These are phyloP conservation scores for Belgica antarctica DNA, from an alignment of 2,888 invertebrate genomes.

Conservation along the genomic window DNA sequence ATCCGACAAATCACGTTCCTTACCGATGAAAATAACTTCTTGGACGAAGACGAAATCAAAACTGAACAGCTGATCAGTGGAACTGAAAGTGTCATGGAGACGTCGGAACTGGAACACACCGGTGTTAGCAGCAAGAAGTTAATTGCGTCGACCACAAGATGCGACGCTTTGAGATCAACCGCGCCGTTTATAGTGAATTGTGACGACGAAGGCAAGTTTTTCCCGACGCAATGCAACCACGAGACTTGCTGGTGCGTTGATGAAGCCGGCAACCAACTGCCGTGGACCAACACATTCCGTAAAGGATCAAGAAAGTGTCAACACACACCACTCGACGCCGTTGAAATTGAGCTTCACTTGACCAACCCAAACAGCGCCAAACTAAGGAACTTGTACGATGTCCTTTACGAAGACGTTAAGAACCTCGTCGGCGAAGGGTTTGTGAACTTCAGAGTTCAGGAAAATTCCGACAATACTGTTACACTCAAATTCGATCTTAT, in stretches of 20 bases:
- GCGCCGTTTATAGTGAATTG: slow-evolving; percentile 60
- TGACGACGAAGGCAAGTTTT: slow-evolving; percentile 67
- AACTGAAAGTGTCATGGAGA: slow-evolving; percentile 50
- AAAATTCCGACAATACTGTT: slow-evolving; percentile 57
- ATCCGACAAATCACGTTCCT: slow-evolving; percentile 65
- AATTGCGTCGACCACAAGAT: slow-evolving; percentile 53
- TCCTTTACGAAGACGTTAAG: slow-evolving; percentile 54
- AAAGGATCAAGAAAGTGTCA: slow-evolving; percentile 61
- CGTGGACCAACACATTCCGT: slow-evolving; percentile 61
- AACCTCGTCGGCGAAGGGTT: slow-evolving; percentile 56
- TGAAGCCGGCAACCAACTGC: slow-evolving; percentile 72
- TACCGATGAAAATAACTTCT: slow-evolving; percentile 54
- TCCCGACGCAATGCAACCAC: slow-evolving; percentile 70
- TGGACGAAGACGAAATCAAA: slow-evolving; percentile 45
- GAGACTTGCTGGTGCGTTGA: slow-evolving; percentile 83
- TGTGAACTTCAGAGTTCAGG: slow-evolving; percentile 58
- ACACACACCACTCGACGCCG: slow-evolving; percentile 70
- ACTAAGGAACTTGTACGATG: slow-evolving; percentile 55
- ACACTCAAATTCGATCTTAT: slow-evolving; percentile 64
- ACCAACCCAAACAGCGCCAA: slow-evolving; percentile 60
- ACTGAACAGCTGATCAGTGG: slow-evolving; percentile 52
- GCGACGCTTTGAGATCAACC: slow-evolving; percentile 55
- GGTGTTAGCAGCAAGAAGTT: slow-evolving; percentile 50
- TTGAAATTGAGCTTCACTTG: slow-evolving; percentile 72
- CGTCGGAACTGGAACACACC: slow-evolving; percentile 50